These are phyloP conservation scores for Cynodonichthys magdalenae DNA, from an alignment of 2,797 vertebrate genomes.

Conservation along the genomic window DNA sequence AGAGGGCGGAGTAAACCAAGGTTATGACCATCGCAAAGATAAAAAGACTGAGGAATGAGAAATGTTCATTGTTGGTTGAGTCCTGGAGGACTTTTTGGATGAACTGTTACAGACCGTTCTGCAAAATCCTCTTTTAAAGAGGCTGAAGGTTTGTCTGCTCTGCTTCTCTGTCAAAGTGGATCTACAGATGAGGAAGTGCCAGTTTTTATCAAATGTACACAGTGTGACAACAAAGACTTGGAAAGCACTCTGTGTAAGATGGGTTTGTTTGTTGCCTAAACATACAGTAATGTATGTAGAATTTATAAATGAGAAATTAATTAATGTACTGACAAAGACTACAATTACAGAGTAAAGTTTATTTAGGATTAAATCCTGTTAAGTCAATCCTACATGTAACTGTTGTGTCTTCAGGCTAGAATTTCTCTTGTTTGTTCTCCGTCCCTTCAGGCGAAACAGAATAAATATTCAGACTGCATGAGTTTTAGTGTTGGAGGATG, in stretches of 20 bases:
- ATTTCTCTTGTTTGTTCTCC: background rate
- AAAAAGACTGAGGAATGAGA: constrained; percentile 8
- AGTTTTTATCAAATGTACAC: constrained; percentile 6
- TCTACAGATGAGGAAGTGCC: constrained; percentile 18
- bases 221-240: constrained; percentile 13
- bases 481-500: constrained; percentile 11
- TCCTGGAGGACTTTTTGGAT: constrained; percentile 11
- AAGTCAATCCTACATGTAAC: background rate
- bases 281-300: background rate
- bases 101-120: constrained; percentile 18
- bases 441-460: background rate
- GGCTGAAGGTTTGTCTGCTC: constrained; percentile 15
- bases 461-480: constrained; percentile 6
- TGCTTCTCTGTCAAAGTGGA: constrained; percentile 18
- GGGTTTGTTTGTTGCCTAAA: constrained; percentile 21
- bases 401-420: constrained; percentile 15
- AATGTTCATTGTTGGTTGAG: constrained; percentile 17
- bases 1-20: constrained; percentile 6
- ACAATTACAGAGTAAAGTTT: constrained; percentile 18
- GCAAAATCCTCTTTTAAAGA: constrained; percentile 12
- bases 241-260: constrained; percentile 3
- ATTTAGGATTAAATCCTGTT: constrained; percentile 22
- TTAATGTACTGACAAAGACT: constrained; percentile 26
- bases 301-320: constrained; percentile 28
- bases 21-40: constrained; percentile 7